Evolutionary conservation across 1,140 invertebrate genomes (phyloP).

Genomic region (Psilanteris sp.): DNA sequence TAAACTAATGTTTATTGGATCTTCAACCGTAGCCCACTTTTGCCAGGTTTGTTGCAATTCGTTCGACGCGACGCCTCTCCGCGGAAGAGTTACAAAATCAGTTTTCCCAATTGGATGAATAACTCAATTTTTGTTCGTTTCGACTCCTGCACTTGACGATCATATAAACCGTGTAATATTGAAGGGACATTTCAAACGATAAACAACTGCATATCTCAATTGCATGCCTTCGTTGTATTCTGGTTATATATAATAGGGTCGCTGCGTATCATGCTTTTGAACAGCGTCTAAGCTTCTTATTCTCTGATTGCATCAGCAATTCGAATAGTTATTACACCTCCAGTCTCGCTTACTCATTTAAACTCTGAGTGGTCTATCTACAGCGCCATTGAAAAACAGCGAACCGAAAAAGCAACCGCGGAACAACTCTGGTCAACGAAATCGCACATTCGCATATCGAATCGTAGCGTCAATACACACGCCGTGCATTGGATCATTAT

Average conservation of each 20-base stretch:
- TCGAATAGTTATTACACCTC: constrained; percentile 66
- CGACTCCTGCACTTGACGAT: background rate
- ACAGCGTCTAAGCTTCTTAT: constrained; percentile 54
- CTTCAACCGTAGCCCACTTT: too few species aligned
- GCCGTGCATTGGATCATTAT: constrained; percentile 4
- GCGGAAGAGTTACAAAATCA: too few species aligned
- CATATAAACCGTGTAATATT: constrained; percentile 52
- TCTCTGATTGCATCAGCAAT: constrained; percentile 77
- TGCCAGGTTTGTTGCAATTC: too few species aligned
- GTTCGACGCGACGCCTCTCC: too few species aligned
- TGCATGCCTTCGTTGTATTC: constrained; percentile 64
- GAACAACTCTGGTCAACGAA: too few species aligned
- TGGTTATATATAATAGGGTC: constrained; percentile 48
- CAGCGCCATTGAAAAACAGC: constrained; percentile 3
- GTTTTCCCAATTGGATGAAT: too few species aligned
- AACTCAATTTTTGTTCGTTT: too few species aligned
- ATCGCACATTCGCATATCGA: too few species aligned
- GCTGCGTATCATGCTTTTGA: constrained; percentile 46
- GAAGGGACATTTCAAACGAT: constrained; percentile 25
- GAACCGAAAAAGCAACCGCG: too few species aligned
- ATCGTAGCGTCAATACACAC: constrained; percentile 14
- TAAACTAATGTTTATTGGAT: too few species aligned
- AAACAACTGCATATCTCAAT: constrained; percentile 22
- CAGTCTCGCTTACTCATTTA: constrained; percentile 12
- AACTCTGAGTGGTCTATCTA: too few species aligned